Base-by-base conservation (phyloP, 2,797 vertebrate species). In the Macropodus opercularis region DNA sequence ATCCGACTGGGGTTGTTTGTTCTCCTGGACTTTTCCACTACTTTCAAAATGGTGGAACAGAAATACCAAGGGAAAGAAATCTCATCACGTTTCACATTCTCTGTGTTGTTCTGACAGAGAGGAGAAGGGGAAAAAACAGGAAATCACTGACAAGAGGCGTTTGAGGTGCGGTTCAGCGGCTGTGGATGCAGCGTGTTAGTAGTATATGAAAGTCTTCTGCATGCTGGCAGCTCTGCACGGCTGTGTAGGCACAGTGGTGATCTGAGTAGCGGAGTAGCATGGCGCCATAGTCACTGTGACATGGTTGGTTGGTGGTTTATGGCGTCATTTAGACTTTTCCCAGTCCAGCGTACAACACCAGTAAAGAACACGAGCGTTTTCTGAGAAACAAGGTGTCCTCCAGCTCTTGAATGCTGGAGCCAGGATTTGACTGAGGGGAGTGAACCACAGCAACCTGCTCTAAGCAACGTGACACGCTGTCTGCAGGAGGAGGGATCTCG, bases 31-130 rank as follows among this genome's bases (percentile, higher is more conserved):
- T 43, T 3, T 49, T 64, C 26, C 54, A 69, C 57, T 58, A 35
- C 42, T 47, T 70, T 77, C 54, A 60, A 61, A 69, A 55, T 63
- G 27, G 53, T 64, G 46, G 15, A 74, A 39, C 32, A 64, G 52
- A 65, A 68, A 50, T 31, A 35, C 19, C 62, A 2, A 8, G 73
- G 64, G 61, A 83, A 55, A 13, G 69, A 69, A n/a, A 60, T 79
- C 65, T 65, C 48, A 63, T 68, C 59, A 55, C 55, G 29, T 66
- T 76, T 81, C 36, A 61, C 29, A 77, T 76, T 69, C 65, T 74
- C 10, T 77, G 18, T 77, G 63, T 69, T 72, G 55, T 70, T 81
- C 69, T 49, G 63, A 79, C 49, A 59, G 46, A 40, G 17, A 32
- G 54, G 39, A 59, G 31, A 62, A 70, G 53, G 39, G 64, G 51